Percentiles rank a stretch among this genome's conserved stretches.
phyloP scores from a whole-genome alignment of 2,113 vertebrate species.

The Semicossyphus pulcher region DNA sequence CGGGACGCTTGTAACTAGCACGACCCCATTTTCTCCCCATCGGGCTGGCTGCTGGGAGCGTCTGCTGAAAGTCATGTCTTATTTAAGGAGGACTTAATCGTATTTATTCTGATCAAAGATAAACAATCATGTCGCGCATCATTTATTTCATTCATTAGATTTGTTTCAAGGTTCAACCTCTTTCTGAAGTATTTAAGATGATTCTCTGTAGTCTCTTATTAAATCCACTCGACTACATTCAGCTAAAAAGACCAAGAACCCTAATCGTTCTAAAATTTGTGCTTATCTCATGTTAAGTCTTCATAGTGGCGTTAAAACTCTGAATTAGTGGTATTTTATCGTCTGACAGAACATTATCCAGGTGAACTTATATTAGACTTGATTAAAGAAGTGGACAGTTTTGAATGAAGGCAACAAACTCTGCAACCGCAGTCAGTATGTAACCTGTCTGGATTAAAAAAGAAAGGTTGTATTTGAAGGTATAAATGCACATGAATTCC shows the following conservation, averaged over 20 bases:
- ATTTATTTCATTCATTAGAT: slow-evolving; percentile 9
- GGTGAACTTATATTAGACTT: background rate
- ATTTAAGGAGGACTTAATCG: background rate
- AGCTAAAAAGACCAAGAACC: background rate
- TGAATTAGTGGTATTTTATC: background rate
- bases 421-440: background rate
- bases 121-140: background rate
- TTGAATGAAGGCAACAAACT: background rate
- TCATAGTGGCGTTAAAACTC: background rate
- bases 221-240: background rate
- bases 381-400: background rate
- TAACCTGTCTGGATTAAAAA: no score
- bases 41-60: background rate
- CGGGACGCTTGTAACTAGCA: background rate
- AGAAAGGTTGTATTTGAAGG: no score
- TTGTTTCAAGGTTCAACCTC: slow-evolving; percentile 16
- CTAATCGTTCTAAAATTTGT: background rate
- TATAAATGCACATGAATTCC: no score
- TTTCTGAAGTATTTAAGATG: background rate
- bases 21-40: slow-evolving; percentile 14
- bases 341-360: background rate
- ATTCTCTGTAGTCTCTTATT: background rate
- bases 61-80: background rate
- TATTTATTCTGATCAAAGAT: slow-evolving; percentile 3
- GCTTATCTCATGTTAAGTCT: background rate